Base-by-base conservation (phyloP, 2,888 invertebrate species). In the Masnerella sp. region DNA sequence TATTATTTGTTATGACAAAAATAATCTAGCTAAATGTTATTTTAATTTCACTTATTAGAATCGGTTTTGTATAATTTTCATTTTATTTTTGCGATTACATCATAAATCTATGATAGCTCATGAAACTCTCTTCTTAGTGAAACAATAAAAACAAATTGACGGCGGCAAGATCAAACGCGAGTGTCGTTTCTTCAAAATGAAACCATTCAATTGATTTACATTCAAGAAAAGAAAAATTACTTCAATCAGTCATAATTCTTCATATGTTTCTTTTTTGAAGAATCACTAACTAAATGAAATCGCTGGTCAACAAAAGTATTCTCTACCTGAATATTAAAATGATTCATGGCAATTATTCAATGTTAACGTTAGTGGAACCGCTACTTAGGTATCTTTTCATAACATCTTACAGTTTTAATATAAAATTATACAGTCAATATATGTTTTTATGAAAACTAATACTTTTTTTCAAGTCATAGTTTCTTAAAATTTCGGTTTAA, bases 21-120 rank as follows among this genome's bases (percentile, higher is more conserved):
- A n/a, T n/a, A n/a, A n/a, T n/a, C n/a, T n/a, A n/a, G n/a, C n/a
- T n/a, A n/a, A n/a, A n/a, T n/a, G n/a, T n/a, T n/a, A n/a, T n/a
- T n/a, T n/a, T n/a, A n/a, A n/a, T n/a, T n/a, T n/a, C n/a, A n/a
- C n/a, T n/a, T n/a, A n/a, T n/a, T n/a, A n/a, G n/a, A n/a, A n/a
- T n/a, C n/a, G n/a, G n/a, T n/a, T n/a, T n/a, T n/a, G n/a, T n/a
- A n/a, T n/a, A n/a, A n/a, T n/a, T n/a, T n/a, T n/a, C n/a, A n/a
- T n/a, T n/a, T n/a, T n/a, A n/a, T 34, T 85, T 84, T 79, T 79
- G 81, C 84, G 80, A 87, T 85, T 86, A 84, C 83, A 84, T 85
- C 83, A 83, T 83, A 83, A 75, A 38, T 38, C 49, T 54, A 74
- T 77, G 74, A 76, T 74, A 72, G 76, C 78, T 81, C 79, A 81